These are phyloP conservation scores for Siderastrea radians DNA, from an alignment of 92 coral and sea anemone genomes.

Conservation along the genomic window DNA sequence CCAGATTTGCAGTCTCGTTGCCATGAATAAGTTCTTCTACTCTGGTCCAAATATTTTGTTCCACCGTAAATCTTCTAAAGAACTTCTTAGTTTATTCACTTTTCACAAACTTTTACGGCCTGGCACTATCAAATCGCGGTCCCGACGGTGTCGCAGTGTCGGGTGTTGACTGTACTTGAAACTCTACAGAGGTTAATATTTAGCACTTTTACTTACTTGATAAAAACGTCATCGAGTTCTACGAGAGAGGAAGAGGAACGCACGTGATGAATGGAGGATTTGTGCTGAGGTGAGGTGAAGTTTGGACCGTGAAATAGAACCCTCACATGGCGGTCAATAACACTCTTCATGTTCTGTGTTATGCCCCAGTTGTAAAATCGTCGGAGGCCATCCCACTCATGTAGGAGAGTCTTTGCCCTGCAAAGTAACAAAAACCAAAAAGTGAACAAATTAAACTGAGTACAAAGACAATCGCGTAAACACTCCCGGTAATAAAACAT, in stretches of 20 bases:
- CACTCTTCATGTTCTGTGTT: constrained; percentile 81
- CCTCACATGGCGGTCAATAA: constrained; percentile 81
- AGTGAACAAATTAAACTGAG: not conserved
- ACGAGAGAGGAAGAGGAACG: constrained; percentile 76
- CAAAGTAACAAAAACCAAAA: not conserved
- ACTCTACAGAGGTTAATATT: no score
- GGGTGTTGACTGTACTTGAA: no score
- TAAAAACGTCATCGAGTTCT: constrained; percentile 88
- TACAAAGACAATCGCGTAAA: not conserved
- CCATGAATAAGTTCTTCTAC: no score
- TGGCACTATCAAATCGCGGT: no score
- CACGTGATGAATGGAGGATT: constrained; percentile 65
- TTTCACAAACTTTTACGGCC: no score
- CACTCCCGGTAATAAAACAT: no score
- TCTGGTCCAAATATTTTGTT: no score
- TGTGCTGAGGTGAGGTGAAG: constrained; percentile 29
- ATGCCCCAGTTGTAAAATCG: constrained; percentile 92
- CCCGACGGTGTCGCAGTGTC: no score
- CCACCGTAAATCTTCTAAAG: no score
- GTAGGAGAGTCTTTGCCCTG: constrained; percentile 84
- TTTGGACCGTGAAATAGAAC: constrained; percentile 80
- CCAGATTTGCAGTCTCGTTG: no score
- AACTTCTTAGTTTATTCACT: no score
- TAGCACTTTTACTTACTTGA: constrained; percentile 58
- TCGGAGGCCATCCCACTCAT: constrained; percentile 91